phyloP scores from a whole-genome alignment of 2,888 invertebrate species.

The Ennomos fuscantarius region DNA sequence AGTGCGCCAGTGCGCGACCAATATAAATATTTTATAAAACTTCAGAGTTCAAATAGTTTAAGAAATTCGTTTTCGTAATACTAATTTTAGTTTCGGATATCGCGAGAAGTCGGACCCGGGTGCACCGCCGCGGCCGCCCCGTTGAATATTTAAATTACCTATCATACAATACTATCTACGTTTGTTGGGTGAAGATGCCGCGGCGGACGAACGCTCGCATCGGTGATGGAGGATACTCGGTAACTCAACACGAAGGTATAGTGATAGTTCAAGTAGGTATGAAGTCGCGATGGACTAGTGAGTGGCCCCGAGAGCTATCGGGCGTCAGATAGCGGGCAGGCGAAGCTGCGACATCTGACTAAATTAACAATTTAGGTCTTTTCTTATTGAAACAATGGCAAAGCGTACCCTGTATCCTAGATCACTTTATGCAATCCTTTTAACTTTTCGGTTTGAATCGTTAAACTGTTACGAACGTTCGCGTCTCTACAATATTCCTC shows the following conservation, averaged over 20 bases:
- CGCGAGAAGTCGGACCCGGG: conserved; percentile 43
- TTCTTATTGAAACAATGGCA: conserved; percentile 92
- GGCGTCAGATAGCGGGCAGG: conserved; percentile 50
- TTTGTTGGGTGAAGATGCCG: conserved; percentile 35
- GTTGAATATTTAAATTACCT: conserved; percentile 34
- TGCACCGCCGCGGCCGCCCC: conserved; percentile 31
- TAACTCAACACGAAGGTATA: conserved; percentile 58
- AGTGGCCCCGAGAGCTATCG: conserved; percentile 71
- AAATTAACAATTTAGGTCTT: conserved; percentile 83
- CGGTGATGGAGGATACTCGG: conserved; percentile 67
- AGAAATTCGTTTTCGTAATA: conserved; percentile 78
- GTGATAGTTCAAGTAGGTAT: conserved; percentile 76
- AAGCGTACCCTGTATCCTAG: conserved; percentile 98
- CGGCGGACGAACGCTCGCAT: conserved; percentile 44
- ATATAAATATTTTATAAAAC: conserved; percentile 76
- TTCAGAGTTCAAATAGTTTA: conserved; percentile 73
- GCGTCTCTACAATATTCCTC: conserved; percentile 78
- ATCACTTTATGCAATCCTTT: conserved; percentile 88
- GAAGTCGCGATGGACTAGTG: conserved; percentile 79
- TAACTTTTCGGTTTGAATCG: conserved; percentile 70
- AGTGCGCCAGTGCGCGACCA: conserved; percentile 56
- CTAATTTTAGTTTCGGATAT: conserved; percentile 57
- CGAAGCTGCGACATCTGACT: conserved; percentile 72
- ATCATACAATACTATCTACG: conserved; percentile 38
- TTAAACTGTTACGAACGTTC: conserved; percentile 68